Evolutionary conservation across 2,888 invertebrate species (phyloP).

Genomic region (Parnassius orleans): DNA sequence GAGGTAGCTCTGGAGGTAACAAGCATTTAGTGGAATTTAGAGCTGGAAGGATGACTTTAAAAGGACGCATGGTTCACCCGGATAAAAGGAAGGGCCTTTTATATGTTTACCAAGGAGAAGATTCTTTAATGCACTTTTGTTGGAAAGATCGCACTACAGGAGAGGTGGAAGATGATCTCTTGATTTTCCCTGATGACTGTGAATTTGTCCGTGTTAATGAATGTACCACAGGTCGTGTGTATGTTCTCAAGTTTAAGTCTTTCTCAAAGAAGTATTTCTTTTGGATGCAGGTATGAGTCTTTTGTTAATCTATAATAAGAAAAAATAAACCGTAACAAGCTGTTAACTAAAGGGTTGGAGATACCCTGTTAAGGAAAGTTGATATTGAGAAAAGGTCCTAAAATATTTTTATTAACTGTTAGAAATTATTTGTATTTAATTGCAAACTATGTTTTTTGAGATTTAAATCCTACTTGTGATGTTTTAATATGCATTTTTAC

Average conservation of each 20-base stretch:
- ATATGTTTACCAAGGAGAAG: conserved; percentile 97
- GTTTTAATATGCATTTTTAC: no score
- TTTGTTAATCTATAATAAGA: no score
- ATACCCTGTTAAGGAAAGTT: no score
- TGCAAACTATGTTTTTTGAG: no score
- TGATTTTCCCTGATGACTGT: conserved; percentile 99
- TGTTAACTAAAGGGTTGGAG: no score
- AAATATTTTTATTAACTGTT: no score
- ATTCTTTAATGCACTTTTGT: conserved; percentile 98
- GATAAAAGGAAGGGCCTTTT: conserved; percentile 97
- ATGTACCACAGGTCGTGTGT: conserved; percentile 98
- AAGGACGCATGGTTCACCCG: conserved; percentile 95
- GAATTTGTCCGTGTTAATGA: conserved; percentile 97
- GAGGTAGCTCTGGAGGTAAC: conserved; percentile 89
- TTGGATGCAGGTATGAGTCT: conserved; percentile 93
- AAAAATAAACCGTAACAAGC: no score
- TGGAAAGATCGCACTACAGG: conserved; percentile 99
- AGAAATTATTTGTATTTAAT: no score
- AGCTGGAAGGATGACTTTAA: conserved; percentile 97
- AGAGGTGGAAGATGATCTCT: conserved; percentile 97
- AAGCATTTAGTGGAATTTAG: conserved; percentile 97
- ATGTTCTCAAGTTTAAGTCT: conserved; percentile 97
- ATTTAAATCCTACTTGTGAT: no score
- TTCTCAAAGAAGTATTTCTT: conserved; percentile 96
- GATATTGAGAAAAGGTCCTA: no score